Base-by-base conservation (phyloP, 1,140 invertebrate genomes). In the Harlomillsia oculata region DNA sequence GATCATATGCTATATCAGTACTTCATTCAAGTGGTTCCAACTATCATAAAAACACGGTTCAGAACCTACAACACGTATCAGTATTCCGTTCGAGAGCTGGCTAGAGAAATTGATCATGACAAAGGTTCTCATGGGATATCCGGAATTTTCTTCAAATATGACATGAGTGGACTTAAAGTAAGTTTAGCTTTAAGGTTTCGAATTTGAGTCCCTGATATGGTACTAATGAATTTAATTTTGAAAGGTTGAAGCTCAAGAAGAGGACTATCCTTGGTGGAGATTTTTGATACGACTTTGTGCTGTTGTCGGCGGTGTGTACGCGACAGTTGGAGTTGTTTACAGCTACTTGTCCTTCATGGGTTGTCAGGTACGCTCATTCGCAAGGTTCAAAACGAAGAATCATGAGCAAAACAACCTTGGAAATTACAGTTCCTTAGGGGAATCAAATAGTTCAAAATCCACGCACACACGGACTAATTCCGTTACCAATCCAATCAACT, bases 131-230 rank as follows among this genome's bases (percentile, higher is more conserved):
- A 48, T 32, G 45, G 45, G 5, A 82, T 89, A 18, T 87, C 91
- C 8, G 92, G 92, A 28, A 89, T 96, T 66, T 96, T 90, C 71
- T 87, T 96, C 63, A 95, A 95, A 71, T 97, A 96, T 73, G 89
- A 95, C 66, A 83, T 88, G 72, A 87, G 86, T 59, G 84, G 88
- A 5, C 70, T 96, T 25, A 90, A 89, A 76, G 83, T 96, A 21
- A 79, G 81, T 49, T 25, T 43, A 44, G 3, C 2, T 9, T 21
- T 25, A 11, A 44, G 5, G 40, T 6, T 44, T 26, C 40, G 9
- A 21, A 43, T 44, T 8, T 5, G 32, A 34, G n/a, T n/a, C n/a
- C n/a, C n/a, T 45, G 45, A 39, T 21, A 26, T 25, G 23, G 23
- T 21, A 41, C n/a, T n/a, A n/a, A n/a, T n/a, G n/a, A 43, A n/a